phyloP scores from a whole-genome alignment of 2,797 vertebrate genomes.

The Sebastes alutus region DNA sequence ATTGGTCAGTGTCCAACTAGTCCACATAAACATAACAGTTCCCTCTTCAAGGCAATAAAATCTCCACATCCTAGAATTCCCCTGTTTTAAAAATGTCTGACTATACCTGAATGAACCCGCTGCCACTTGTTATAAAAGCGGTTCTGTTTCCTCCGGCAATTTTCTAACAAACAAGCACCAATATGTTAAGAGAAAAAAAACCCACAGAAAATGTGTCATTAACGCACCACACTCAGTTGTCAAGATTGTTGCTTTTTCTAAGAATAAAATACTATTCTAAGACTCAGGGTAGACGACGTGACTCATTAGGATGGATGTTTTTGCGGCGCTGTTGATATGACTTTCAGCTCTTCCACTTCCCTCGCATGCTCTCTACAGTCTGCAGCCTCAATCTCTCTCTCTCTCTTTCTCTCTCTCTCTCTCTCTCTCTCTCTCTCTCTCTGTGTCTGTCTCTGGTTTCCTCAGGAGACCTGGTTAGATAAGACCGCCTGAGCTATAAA shows the following conservation, averaged over 20 bases:
- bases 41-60: constrained; percentile 9
- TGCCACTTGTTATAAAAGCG: constrained; percentile 20
- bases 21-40: neutral
- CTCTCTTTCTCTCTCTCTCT: neutral
- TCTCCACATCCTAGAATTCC: constrained; percentile 17
- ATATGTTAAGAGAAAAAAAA: neutral
- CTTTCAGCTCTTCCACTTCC: constrained; percentile 43
- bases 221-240: constrained; percentile 6
- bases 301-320: constrained; percentile 58
- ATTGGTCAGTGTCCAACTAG: constrained; percentile 40
- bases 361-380: constrained; percentile 30
- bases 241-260: constrained; percentile 27
- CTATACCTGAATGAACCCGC: neutral
- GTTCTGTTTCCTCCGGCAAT: neutral
- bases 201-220: neutral
- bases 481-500: constrained; percentile 70
- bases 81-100: neutral
- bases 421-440: neutral
- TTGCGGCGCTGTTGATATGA: constrained; percentile 33
- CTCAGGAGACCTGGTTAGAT: constrained; percentile 72
- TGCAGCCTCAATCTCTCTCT: constrained; percentile 8
- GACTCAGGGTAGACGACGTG: constrained; percentile 24
- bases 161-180: constrained; percentile 5
- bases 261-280: constrained; percentile 32
- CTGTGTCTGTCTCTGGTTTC: constrained; percentile 31